These are phyloP conservation scores for Cheilosia pagana DNA, from an alignment of 2,888 invertebrate genomes.

Conservation along the genomic window DNA sequence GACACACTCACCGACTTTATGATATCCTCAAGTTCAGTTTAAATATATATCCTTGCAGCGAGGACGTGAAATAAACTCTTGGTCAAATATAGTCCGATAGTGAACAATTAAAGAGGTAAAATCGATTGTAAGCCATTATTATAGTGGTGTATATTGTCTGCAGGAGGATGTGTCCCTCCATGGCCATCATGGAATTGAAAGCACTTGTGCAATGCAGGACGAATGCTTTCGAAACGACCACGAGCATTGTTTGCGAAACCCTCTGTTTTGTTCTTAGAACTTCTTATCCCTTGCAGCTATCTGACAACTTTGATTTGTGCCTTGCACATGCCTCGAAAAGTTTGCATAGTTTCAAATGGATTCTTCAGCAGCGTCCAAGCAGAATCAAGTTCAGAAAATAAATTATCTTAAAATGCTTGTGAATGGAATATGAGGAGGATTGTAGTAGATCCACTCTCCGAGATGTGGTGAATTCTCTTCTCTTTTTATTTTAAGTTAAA, in stretches of 20 bases:
- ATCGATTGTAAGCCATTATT: constrained; percentile 23
- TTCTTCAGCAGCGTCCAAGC: constrained; percentile 47
- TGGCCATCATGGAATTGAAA: constrained; percentile 34
- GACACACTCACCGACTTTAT: not conserved
- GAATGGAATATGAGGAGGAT: not conserved
- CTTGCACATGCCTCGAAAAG: constrained; percentile 62
- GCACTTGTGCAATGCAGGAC: constrained; percentile 15
- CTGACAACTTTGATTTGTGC: constrained; percentile 67
- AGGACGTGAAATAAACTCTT: constrained; percentile 33
- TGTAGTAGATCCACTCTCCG: not conserved
- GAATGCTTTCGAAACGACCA: constrained; percentile 36
- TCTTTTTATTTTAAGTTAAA: constrained; percentile 1
- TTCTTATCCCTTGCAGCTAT: constrained; percentile 38
- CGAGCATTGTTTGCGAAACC: constrained; percentile 54
- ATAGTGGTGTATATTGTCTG: not conserved
- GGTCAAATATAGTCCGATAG: constrained; percentile 29
- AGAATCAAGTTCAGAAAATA: constrained; percentile 55
- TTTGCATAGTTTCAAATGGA: constrained; percentile 64
- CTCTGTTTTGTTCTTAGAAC: constrained; percentile 40
- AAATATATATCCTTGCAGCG: constrained; percentile 55
- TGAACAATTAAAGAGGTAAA: constrained; percentile 49
- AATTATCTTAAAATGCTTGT: constrained; percentile 50
- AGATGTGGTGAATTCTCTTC: not conserved
- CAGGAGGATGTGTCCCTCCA: not conserved
- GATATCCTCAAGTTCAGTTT: constrained; percentile 59